These are phyloP conservation scores for Stictonetta naevosa DNA, from an alignment of 2,113 vertebrate genomes.

Conservation along the genomic window DNA sequence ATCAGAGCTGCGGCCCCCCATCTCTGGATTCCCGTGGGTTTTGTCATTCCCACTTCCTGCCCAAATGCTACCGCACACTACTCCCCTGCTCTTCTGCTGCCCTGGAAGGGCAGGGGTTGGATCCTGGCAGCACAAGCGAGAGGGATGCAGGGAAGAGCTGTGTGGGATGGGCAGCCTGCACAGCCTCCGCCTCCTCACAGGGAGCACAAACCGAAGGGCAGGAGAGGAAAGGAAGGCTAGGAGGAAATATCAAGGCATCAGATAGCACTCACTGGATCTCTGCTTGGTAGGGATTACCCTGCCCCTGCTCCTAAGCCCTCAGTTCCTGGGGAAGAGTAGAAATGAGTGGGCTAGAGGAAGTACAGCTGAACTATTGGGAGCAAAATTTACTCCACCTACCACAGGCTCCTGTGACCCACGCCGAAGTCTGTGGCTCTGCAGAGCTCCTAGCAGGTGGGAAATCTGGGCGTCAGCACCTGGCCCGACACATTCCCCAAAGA, in stretches of 20 bases:
- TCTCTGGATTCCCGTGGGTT: background rate
- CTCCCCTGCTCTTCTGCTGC: background rate
- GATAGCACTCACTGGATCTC: background rate
- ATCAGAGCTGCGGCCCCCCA: background rate
- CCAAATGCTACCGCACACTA: background rate
- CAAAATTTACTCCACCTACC: background rate
- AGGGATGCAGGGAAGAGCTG: background rate
- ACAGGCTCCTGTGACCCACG: background rate
- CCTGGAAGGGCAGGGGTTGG: accelerated
- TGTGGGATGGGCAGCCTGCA: background rate
- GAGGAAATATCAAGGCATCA: background rate
- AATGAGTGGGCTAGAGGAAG: background rate
- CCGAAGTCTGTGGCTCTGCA: background rate
- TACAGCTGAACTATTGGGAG: background rate
- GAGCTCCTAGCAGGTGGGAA: background rate
- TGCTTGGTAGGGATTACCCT: background rate
- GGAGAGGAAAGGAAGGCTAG: background rate
- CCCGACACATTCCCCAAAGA: background rate
- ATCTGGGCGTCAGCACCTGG: background rate
- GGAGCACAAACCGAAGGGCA: background rate
- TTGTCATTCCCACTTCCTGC: background rate
- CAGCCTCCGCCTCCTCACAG: background rate
- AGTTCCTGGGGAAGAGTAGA: background rate
- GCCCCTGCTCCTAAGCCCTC: background rate
- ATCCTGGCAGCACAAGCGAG: background rate